A percentile compares a stretch with the other conserved stretches of the same genome.
Conservation (phyloP, 2,888 invertebrate species). For the Erpobdella octoculata region DNA sequence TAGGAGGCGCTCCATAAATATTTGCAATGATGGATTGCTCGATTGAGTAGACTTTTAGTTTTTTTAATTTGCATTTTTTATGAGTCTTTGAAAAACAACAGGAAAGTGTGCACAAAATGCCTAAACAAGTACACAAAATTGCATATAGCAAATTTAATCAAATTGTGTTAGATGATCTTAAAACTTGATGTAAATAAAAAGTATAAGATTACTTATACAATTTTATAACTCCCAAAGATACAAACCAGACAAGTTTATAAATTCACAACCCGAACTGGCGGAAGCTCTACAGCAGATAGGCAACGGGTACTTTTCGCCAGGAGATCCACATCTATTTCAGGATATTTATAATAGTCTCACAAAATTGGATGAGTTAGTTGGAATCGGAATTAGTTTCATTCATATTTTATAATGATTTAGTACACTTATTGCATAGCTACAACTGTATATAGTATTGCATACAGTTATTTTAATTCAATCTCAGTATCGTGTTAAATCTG, state of each 20-base stretch:
- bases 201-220: too few relatives aligned
- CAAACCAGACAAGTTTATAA: conserved; percentile 85
- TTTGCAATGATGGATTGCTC: neutral
- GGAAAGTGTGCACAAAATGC: too few relatives aligned
- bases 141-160: neutral
- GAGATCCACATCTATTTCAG: conserved; percentile 78
- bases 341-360: conserved; percentile 81
- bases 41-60: neutral
- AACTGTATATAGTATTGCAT: too few relatives aligned
- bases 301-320: conserved; percentile 81
- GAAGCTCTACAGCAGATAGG: conserved; percentile 92
- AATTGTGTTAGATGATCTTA: neutral
- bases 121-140: too few relatives aligned
- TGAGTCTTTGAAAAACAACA: too few relatives aligned
- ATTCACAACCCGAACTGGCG: conserved; percentile 77
- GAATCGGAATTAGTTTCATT: neutral
- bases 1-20: too few relatives aligned
- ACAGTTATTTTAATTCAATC: too few relatives aligned
- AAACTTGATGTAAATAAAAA: neutral
- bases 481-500: too few relatives aligned
- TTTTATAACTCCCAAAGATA: too few relatives aligned
- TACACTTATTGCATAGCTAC: neutral
- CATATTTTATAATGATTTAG: neutral
- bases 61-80: neutral
- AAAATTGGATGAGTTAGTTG: conserved; percentile 69